Conservation (phyloP, 2,797 vertebrate species). For the Spizella passerina region DNA sequence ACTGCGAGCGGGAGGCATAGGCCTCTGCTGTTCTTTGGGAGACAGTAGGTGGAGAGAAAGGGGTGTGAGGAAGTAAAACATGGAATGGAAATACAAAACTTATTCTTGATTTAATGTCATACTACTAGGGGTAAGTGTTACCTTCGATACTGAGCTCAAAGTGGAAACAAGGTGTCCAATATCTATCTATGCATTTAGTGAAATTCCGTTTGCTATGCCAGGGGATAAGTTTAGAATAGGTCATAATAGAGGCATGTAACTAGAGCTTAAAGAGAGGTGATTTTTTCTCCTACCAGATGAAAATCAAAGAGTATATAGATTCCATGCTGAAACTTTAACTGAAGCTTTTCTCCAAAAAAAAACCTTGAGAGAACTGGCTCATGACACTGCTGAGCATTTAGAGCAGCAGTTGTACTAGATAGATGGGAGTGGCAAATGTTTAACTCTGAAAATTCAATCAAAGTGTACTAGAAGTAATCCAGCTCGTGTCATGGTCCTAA, state of each 20-base stretch:
- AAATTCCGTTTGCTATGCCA: slow-evolving; percentile 65
- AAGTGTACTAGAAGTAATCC: slow-evolving; percentile 19
- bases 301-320: neutral
- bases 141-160: slow-evolving; percentile 65
- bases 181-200: slow-evolving; percentile 70
- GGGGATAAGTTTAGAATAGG: slow-evolving; percentile 69
- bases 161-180: slow-evolving; percentile 73
- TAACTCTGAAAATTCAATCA: slow-evolving; percentile 17
- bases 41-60: slow-evolving; percentile 38
- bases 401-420: neutral
- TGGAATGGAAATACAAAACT: slow-evolving; percentile 71
- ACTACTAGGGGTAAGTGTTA: slow-evolving; percentile 50
- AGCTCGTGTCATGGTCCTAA: slow-evolving; percentile 23
- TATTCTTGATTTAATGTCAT: slow-evolving; percentile 61
- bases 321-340: neutral
- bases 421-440: neutral
- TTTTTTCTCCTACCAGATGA: slow-evolving; percentile 31
- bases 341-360: neutral
- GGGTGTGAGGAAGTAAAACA: slow-evolving; percentile 25
- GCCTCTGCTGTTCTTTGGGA: slow-evolving; percentile 33
- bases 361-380: neutral
- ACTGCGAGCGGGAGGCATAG: neutral
- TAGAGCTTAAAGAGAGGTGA: slow-evolving; percentile 58
- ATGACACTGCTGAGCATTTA: neutral
- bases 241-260: slow-evolving; percentile 64